Conservation (phyloP, 1,140 invertebrate genomes). For the Drosophila arizonae region DNA sequence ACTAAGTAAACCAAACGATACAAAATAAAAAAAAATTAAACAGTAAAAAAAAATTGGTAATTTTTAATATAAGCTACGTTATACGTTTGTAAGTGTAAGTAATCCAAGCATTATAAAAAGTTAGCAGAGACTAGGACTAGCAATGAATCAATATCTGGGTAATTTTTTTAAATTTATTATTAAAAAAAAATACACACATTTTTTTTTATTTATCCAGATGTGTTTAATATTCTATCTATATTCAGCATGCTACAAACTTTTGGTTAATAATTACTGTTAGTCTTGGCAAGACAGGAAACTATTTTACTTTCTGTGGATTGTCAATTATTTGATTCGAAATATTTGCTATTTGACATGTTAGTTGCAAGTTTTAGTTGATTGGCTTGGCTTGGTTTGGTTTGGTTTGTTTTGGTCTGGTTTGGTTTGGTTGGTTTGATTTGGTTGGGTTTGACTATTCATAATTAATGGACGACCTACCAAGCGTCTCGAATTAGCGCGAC, state of each 20-base stretch:
- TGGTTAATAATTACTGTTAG: too few relatives aligned
- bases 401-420: slow-evolving; percentile 32
- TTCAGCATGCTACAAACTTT: too few relatives aligned
- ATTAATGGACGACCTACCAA: slow-evolving; percentile 82
- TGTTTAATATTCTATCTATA: too few relatives aligned
- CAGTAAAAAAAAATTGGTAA: background rate
- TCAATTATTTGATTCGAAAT: slow-evolving; percentile 10
- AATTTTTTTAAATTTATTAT: too few relatives aligned
- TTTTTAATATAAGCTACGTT: too few relatives aligned
- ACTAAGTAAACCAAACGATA: slow-evolving; percentile 34
- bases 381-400: slow-evolving; percentile 26
- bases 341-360: slow-evolving; percentile 13
- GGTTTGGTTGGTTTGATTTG: slow-evolving; percentile 37
- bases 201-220: too few relatives aligned
- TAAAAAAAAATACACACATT: too few relatives aligned
- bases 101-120: too few relatives aligned
- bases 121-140: too few relatives aligned
- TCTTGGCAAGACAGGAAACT: background rate
- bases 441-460: slow-evolving; percentile 53
- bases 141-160: too few relatives aligned
- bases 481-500: slow-evolving; percentile 82
- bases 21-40: background rate
- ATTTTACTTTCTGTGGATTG: background rate
- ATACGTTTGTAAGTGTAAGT: too few relatives aligned
- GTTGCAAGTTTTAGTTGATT: slow-evolving; percentile 27